phyloP scores from a whole-genome alignment of 1,140 invertebrate genomes.

The Heliconius hewitsoni region DNA sequence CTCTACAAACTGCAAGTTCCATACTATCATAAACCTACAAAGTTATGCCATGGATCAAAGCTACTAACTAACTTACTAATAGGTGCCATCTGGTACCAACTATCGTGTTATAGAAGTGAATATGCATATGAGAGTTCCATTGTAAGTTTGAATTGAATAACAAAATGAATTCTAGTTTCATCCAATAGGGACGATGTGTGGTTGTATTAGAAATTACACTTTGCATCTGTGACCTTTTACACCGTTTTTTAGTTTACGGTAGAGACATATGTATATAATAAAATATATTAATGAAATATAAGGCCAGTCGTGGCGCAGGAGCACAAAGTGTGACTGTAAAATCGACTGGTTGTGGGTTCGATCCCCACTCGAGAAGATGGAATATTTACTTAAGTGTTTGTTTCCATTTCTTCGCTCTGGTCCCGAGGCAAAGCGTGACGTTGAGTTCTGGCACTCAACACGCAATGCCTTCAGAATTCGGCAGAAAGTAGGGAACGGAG shows the following conservation, averaged over 20 bases:
- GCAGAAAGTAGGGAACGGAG: no score
- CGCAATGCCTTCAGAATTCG: no score
- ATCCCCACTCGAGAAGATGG: no score
- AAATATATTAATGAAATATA: not conserved
- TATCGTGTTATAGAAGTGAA: not conserved
- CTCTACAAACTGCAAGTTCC: conserved; percentile 8
- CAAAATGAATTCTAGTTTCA: not conserved
- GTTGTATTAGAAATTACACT: not conserved
- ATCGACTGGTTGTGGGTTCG: no score
- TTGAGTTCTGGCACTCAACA: no score
- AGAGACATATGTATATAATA: not conserved
- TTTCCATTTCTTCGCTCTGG: no score
- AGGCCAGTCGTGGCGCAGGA: no score
- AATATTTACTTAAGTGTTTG: no score
- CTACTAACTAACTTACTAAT: not conserved
- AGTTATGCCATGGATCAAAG: conserved; percentile 18
- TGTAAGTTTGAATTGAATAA: not conserved
- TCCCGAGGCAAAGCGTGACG: no score
- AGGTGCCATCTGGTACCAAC: not conserved
- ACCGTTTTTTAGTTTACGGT: not conserved
- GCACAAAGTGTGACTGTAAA: no score
- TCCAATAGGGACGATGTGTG: not conserved
- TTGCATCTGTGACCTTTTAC: not conserved
- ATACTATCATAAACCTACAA: not conserved
- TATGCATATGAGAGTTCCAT: conserved; percentile 1